Evolutionary conservation across 2,888 invertebrate species (phyloP).

Genomic region (Microctonus aethiopoides): DNA sequence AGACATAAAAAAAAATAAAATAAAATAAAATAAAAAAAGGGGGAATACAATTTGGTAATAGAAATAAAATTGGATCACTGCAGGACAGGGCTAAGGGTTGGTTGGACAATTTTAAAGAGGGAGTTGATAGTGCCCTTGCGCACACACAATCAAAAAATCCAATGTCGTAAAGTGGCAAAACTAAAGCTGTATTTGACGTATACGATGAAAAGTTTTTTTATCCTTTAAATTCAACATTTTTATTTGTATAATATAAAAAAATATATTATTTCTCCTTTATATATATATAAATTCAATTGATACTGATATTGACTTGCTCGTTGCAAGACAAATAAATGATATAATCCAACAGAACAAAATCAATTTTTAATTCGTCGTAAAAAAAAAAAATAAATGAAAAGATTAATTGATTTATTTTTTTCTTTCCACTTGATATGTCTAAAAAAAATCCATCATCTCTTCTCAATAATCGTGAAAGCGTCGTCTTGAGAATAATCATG

Average conservation of each 20-base stretch:
- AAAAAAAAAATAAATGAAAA: background rate
- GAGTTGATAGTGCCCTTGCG: background rate
- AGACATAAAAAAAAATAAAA: background rate
- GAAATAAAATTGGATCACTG: slow-evolving; percentile 34
- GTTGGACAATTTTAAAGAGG: background rate
- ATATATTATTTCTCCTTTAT: background rate
- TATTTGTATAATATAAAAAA: background rate
- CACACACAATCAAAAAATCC: slow-evolving; percentile 18
- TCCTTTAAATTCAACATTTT: slow-evolving; percentile 1
- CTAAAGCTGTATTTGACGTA: slow-evolving; percentile 19
- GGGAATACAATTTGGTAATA: slow-evolving; percentile 30
- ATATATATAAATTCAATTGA: background rate
- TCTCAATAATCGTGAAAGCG: slow-evolving; percentile 2
- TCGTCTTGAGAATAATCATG: slow-evolving; percentile 5
- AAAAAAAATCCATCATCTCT: background rate
- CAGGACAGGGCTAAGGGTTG: slow-evolving; percentile 24
- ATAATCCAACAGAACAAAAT: background rate
- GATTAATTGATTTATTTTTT: background rate
- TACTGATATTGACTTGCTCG: too few species aligned
- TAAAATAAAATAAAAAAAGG: slow-evolving; percentile 1
- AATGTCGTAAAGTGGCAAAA: slow-evolving; percentile 27
- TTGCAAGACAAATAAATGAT: background rate
- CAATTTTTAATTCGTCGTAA: background rate
- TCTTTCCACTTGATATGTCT: too few species aligned
- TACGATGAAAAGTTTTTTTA: background rate